Base-by-base conservation (phyloP, 2,113 vertebrate genomes). In the Urocynchramus pylzowi region DNA sequence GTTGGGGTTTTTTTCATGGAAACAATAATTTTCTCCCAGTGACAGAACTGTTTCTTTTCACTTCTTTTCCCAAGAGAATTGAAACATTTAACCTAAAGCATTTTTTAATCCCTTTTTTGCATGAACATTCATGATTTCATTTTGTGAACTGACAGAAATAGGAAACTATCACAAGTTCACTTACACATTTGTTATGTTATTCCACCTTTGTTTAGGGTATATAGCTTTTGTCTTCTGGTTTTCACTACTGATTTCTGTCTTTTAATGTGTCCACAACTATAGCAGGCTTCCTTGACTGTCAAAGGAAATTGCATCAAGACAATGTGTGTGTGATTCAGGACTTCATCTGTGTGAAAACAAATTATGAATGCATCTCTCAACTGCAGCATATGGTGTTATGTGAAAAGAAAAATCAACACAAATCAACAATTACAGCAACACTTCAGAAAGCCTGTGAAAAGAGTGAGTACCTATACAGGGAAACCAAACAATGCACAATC, bases 391-490 rank as follows among this genome's bases (percentile, higher is more conserved):
- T 95, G 91, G 96, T 95, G 95, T 65, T 93, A 93, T 21, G 56
- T 88, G 93, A 95, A 91, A 90, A 67, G 87, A 91, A 89, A 93
- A 90, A 88, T 95, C 91, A 97, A 84, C 94, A 96, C 87, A 91
- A 92, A 97, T 96, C 96, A 96, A 92, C 90, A 97, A 91, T 94
- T 97, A 96, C 73, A 94, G 93, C 70, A 87, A 96, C 96, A 96
- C 95, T 95, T 95, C 88, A 92, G 87, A 95, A 84, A 91, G 91
- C 65, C 94, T 94, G 96, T 75, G 87, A 87, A 96, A 93, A 94
- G 79, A 73, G 44, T 6, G 47, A 0, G 7, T 70, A 83, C 84
- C 50, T 91, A 61, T 22, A 56, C 16, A 67, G 67, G 79, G 65
- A 96, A 94, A 89, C 73, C 60, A 94, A 97, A 92, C 79, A 87